phyloP scores from a whole-genome alignment of 2,888 invertebrate genomes.

The Heliconius ethilla region DNA sequence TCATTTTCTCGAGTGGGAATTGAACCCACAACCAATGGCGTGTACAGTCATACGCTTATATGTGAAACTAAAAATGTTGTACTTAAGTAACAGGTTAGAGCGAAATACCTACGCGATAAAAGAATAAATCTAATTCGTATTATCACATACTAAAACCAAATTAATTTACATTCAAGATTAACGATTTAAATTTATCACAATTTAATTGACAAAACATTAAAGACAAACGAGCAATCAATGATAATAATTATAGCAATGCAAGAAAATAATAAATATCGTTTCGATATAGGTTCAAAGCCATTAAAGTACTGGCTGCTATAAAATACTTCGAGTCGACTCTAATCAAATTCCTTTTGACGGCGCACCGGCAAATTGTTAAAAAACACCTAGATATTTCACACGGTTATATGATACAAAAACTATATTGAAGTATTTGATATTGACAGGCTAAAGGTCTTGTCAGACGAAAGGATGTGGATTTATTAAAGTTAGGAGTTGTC shows the following conservation, averaged over 20 bases:
- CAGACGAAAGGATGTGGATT: not conserved
- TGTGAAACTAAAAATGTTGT: too few relatives aligned
- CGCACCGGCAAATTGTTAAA: conserved; percentile 41
- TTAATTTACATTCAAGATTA: not conserved
- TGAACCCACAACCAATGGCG: too few relatives aligned
- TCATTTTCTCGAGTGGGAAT: too few relatives aligned
- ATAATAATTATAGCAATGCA: not conserved
- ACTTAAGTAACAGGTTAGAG: too few relatives aligned
- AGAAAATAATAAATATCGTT: conserved; percentile 8
- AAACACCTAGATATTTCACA: conserved; percentile 38
- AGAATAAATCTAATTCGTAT: not conserved
- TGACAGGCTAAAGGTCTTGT: conserved; percentile 33
- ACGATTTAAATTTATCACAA: not conserved
- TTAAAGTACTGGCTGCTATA: conserved; percentile 23
- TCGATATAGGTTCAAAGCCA: not conserved
- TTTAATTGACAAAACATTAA: conserved; percentile 1
- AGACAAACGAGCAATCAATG: not conserved
- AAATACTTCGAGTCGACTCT: conserved; percentile 31
- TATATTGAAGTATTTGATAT: conserved; percentile 30
- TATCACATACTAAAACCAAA: not conserved
- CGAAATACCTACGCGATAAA: too few relatives aligned
- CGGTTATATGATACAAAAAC: conserved; percentile 35
- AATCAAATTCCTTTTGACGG: conserved; percentile 39
- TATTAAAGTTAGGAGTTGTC: not conserved
- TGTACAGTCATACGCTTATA: too few relatives aligned